Conservation (phyloP, 2,888 invertebrate species). For the Microdon myrmicae region DNA sequence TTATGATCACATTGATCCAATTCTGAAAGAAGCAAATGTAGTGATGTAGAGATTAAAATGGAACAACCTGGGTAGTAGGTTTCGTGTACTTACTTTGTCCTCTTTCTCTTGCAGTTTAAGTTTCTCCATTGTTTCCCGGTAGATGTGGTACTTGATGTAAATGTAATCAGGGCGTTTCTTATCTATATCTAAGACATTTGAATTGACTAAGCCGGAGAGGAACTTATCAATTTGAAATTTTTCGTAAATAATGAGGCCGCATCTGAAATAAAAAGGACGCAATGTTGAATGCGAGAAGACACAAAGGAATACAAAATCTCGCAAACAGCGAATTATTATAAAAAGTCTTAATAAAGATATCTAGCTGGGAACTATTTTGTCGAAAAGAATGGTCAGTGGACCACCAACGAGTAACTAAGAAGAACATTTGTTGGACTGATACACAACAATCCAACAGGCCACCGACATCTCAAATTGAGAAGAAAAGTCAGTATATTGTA, state of each 20-base stretch:
- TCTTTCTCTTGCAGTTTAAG: slow-evolving; percentile 62
- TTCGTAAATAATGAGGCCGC: slow-evolving; percentile 62
- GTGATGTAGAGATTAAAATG: neutral
- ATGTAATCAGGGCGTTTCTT: slow-evolving; percentile 68
- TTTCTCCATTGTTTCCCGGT: slow-evolving; percentile 65
- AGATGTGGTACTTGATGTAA: slow-evolving; percentile 69
- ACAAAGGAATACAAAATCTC: too few species aligned
- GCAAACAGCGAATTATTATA: too few species aligned
- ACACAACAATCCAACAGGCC: too few species aligned
- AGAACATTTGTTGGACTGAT: too few species aligned
- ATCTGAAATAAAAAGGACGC: slow-evolving; percentile 56
- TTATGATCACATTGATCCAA: slow-evolving; percentile 65
- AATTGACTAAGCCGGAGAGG: slow-evolving; percentile 64
- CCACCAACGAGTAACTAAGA: too few species aligned
- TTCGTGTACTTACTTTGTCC: slow-evolving; percentile 57
- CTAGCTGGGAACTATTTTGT: too few species aligned
- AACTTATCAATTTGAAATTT: slow-evolving; percentile 61
- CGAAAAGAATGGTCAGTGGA: too few species aligned
- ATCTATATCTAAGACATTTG: slow-evolving; percentile 64
- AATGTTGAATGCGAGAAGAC: too few species aligned
- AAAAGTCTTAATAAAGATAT: too few species aligned
- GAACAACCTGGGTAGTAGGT: neutral
- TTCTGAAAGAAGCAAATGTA: slow-evolving; percentile 55
- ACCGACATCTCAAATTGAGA: too few species aligned
- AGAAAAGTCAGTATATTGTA: too few species aligned